phyloP scores from a whole-genome alignment of 1,140 invertebrate genomes.

The Cherax quadricarinatus region DNA sequence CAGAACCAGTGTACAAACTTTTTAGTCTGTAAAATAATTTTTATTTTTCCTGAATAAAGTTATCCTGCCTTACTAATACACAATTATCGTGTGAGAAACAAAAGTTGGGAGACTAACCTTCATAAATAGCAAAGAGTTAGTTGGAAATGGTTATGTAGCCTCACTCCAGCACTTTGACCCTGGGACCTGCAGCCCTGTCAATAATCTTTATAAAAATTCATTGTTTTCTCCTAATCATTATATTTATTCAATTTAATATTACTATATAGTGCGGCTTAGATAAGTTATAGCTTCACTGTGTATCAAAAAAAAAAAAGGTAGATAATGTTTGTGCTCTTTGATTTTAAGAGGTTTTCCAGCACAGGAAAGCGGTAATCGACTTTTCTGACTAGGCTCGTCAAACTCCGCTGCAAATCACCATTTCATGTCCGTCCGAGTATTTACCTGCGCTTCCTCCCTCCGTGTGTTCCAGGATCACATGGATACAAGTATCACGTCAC shows the following conservation, averaged over 20 bases:
- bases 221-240: too few species aligned
- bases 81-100: neutral
- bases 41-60: too few species aligned
- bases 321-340: neutral
- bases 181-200: neutral
- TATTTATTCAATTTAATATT: too few species aligned
- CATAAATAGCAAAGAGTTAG: too few species aligned
- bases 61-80: neutral
- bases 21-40: too few species aligned
- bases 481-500: constrained; percentile 20
- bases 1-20: neutral
- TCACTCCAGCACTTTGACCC: constrained; percentile 3
- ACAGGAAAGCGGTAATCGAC: neutral
- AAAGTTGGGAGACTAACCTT: too few species aligned
- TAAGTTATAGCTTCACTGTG: too few species aligned
- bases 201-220: too few species aligned
- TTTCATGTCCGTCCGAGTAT: neutral
- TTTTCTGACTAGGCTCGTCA: neutral
- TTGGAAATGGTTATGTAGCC: neutral
- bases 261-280: too few species aligned
- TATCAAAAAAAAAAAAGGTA: too few species aligned
- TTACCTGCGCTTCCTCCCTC: constrained; percentile 31
- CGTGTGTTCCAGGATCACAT: constrained; percentile 31
- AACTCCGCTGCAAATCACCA: neutral
- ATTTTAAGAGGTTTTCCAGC: neutral